Evolutionary conservation across 30 jellyfish, hydroid and myxozoan species (phyloP).

Genomic region (Aurelia aurita): DNA sequence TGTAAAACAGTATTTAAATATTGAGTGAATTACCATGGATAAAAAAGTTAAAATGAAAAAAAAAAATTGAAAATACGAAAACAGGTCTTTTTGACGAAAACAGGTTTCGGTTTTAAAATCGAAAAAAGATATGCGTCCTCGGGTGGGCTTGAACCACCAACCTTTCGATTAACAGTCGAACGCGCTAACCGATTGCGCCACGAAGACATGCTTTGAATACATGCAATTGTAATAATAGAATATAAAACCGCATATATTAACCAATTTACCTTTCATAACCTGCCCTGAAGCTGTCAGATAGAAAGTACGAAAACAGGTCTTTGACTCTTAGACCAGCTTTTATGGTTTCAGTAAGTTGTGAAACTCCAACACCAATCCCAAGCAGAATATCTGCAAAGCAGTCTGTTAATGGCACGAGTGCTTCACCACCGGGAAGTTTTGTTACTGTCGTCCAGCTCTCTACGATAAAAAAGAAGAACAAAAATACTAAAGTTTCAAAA

Average conservation of each 20-base stretch:
- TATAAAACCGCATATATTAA: no score
- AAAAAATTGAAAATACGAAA: no score
- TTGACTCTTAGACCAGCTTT: slow-evolving; percentile 69
- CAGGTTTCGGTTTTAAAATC: no score
- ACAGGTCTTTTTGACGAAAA: no score
- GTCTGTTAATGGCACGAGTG: slow-evolving; percentile 78
- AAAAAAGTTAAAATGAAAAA: no score
- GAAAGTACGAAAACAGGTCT: slow-evolving; percentile 89
- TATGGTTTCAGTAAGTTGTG: slow-evolving; percentile 89
- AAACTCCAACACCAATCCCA: slow-evolving; percentile 76
- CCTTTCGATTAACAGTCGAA: slow-evolving; percentile 72
- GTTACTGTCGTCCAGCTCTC: slow-evolving; percentile 82
- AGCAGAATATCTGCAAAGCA: slow-evolving; percentile 81
- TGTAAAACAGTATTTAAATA: no score
- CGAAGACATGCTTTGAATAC: slow-evolving; percentile 46
- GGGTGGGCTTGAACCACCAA: slow-evolving; percentile 71
- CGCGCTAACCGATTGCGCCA: slow-evolving; percentile 78
- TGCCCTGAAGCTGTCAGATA: slow-evolving; percentile 95
- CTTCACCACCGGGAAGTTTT: slow-evolving; percentile 94
- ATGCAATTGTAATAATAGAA: no score
- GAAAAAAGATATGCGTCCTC: slow-evolving; percentile 26
- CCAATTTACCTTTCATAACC: slow-evolving; percentile 86
- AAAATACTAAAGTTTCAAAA: background rate
- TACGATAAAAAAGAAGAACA: background rate
- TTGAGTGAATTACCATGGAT: no score